These are phyloP conservation scores for Chymomyza costata DNA, from an alignment of 1,140 invertebrate genomes.

Conservation along the genomic window DNA sequence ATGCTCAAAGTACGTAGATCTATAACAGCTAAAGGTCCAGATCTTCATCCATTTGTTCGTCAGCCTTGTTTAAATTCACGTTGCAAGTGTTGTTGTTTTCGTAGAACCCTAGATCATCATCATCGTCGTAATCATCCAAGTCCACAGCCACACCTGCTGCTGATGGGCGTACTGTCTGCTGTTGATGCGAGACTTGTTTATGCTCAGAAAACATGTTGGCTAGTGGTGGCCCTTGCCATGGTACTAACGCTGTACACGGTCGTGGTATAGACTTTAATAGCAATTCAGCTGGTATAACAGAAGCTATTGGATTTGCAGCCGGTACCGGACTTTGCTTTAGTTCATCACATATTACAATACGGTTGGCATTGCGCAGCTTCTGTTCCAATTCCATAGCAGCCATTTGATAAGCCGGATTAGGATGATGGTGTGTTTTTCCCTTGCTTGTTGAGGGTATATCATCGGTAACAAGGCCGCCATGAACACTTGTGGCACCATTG, in stretches of 20 bases:
- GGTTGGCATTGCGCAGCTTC: conserved; percentile 77
- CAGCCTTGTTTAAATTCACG: conserved; percentile 70
- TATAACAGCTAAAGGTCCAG: conserved; percentile 43
- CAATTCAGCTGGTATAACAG: conserved; percentile 53
- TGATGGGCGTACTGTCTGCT: too few species aligned
- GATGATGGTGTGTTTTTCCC: conserved; percentile 52
- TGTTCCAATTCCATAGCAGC: conserved; percentile 75
- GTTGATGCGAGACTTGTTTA: neutral
- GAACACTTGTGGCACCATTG: conserved; percentile 47
- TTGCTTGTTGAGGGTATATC: conserved; percentile 61
- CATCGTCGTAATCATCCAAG: conserved; percentile 52
- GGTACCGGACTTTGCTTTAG: conserved; percentile 78
- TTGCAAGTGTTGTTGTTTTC: conserved; percentile 72
- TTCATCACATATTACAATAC: conserved; percentile 82
- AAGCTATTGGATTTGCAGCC: conserved; percentile 75
- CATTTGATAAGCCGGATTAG: conserved; percentile 60
- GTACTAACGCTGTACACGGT: conserved; percentile 84
- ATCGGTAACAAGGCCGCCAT: conserved; percentile 51
- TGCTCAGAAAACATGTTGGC: conserved; percentile 17
- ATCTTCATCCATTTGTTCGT: conserved; percentile 69
- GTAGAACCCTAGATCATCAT: conserved; percentile 59
- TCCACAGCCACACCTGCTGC: conserved; percentile 17
- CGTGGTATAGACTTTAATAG: conserved; percentile 77
- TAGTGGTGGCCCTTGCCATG: conserved; percentile 83
- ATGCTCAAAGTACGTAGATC: too few species aligned